Base-by-base conservation (phyloP, 2,113 vertebrate species). In the Eretmochelys imbricata region DNA sequence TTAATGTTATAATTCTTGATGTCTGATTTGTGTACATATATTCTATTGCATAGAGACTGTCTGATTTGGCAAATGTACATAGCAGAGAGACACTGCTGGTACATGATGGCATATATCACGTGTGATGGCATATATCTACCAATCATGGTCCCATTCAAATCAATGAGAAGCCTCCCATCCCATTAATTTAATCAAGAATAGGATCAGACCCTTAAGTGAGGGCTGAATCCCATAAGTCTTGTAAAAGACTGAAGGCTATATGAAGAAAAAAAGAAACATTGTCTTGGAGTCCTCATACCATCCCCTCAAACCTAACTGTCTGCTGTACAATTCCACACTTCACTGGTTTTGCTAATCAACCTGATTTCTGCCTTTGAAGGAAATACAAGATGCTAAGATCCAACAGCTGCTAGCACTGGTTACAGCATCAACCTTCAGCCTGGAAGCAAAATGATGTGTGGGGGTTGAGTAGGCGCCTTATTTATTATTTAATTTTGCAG, bases 291-390 rank as follows among this genome's bases (percentile, higher is more conserved):
- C 7, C 54, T 81, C 57, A 1, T 1, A 27, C 50, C 1, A 14
- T 4, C 54, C 53, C 3, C 65, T 69, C 31, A 38, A 48, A 38
- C 0, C 25, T 57, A 89, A 17, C 20, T 12, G 8, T 59, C 35
- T 19, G 19, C 2, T 83, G 10, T 1, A 9, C 48, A 8, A 49
- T 80, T 35, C 48, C 69, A 0, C 0, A 22, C 38, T 2, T 0
- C 38, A 22, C 8, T 55, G 25, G 50, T 54, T 54, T 5, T 62
- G 53, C 49, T 1, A 1, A 31, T 1, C 2, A 2, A 4, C 4
- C 54, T 0, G 3, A 82, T 27, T 1, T 55, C 8, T 48, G 17
- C 46, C 84, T 14, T 48, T 42, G 10, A 12, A 1, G 10, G 85
- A 88, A 10, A n/a, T 0, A 1, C 25, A 4, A 12, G 1, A 5